Evolutionary conservation across 1,140 invertebrate species (phyloP).

Genomic region (Anastrepha ludens): DNA sequence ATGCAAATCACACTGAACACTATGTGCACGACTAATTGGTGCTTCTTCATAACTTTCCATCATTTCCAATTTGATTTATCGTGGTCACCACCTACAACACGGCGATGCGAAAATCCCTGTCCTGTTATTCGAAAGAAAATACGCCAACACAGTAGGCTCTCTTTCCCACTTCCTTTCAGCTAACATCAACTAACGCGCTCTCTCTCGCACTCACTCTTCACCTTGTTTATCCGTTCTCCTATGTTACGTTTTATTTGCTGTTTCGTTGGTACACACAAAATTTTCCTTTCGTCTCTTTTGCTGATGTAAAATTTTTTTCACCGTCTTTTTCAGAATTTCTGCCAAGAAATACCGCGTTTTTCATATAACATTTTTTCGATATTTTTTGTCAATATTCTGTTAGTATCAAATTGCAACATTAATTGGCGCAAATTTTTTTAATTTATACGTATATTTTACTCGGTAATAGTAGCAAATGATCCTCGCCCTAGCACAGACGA

Average conservation of each 20-base stretch:
- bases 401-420: neutral
- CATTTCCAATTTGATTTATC: constrained; percentile 61
- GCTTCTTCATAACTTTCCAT: constrained; percentile 71
- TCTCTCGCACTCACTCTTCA: constrained; percentile 50
- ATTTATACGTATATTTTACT: constrained; percentile 30
- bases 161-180: constrained; percentile 36
- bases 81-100: neutral
- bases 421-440: constrained; percentile 34
- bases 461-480: constrained; percentile 17
- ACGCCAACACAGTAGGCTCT: constrained; percentile 34
- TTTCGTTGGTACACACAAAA: constrained; percentile 73
- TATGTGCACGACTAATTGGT: constrained; percentile 62
- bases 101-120: constrained; percentile 29
- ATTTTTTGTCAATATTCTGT: constrained; percentile 6
- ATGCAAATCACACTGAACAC: constrained; percentile 60
- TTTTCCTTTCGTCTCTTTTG: constrained; percentile 59
- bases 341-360: constrained; percentile 40
- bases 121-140: constrained; percentile 20
- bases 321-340: constrained; percentile 39
- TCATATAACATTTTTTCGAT: constrained; percentile 38
- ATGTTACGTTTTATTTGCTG: constrained; percentile 68
- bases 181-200: neutral
- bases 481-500: constrained; percentile 43
- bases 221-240: constrained; percentile 61
- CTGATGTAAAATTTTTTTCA: constrained; percentile 53